Base-by-base conservation (phyloP, 2,113 vertebrate genomes). In the Anguilla rostrata region DNA sequence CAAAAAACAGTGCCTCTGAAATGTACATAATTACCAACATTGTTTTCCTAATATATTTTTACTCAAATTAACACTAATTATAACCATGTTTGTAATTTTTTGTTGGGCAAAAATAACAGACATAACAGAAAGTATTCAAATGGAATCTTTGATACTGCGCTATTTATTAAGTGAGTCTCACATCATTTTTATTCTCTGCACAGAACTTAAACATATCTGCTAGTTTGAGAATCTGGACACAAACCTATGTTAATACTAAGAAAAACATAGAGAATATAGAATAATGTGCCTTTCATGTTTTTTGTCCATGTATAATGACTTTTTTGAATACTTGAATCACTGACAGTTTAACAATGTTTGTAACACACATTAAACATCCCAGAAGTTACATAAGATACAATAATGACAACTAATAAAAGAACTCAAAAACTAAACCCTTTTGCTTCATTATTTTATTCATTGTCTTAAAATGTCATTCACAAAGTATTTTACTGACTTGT, bases 381-480 rank as follows among this genome's bases (percentile, higher is more conserved):
- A 66, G 18, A 75, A n/a, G 71, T 34, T 34, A 75, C 71, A 34
- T 75, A 71, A 15, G 26, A 39, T 15, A 56, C n/a, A 85, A 49
- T 16, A 79, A 49, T 85, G 75, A 85, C 78, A 75, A 75, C 39
- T 86, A 86, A 81, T 86, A 86, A 86, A 80, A 41, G 84, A 2
- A 11, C 22, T 57, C 14, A 86, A 86, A 81, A 86, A 40, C 6
- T 39, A 40, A 34, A 43, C 40, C 22, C 26, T 46, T 29, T 83
- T 18, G 39, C 18, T 83, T 83, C 71, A 75, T 2, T 75, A 1
- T 12, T 75, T 75, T 29, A 9, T 12, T 75, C 26, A 29, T 8
- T 34, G 9, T 18, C 71, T 12, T 34, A 75, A 75, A 75, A 75
- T 34, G 26, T 75, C 7, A 29, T 75, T 75, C 9, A 34, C n/a